Base-by-base conservation (phyloP, 2,888 invertebrate genomes). In the Lampropteryx suffumata region DNA sequence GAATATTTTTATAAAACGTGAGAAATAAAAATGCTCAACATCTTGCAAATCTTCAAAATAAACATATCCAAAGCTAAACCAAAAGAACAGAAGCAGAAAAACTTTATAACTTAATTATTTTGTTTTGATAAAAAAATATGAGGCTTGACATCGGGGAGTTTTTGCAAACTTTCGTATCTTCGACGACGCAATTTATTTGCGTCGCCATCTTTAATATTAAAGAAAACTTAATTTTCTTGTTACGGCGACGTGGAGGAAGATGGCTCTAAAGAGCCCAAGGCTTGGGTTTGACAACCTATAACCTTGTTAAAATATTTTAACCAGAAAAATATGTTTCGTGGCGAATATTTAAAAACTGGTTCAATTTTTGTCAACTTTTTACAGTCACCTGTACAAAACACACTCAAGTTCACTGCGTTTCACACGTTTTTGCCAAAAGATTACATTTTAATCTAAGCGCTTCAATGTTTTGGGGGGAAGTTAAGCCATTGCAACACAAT, bases 201-300 rank as follows among this genome's bases (percentile, higher is more conserved):
- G 37, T 35, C 50, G 48, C 62, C 58, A 50, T 62, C 62, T 71
- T 72, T 69, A 72, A 69, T 77, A 76, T 69, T 69, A 68, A 69
- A 73, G 72, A 69, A 74, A 71, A 69, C 70, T 73, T 69, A 69
- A 74, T 77, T 78, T 76, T 68, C 68, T 62, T 53, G 59, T 67
- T 74, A 65, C 60, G 62, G 66, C 69, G 71, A 61, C 67, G 66
- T 63, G 45, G 59, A 62, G 51, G 66, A 57, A 64, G 69, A 71
- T 26, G n/a, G 32, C 36, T 30, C 9, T 27, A 35, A 27, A 32
- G 27, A 42, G 29, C 41, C 41, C 17, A 11, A 13, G 36, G 14
- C 36, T 35, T 37, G 36, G 42, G 32, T 32, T 49, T 49, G 42
- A 42, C 36, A 42, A 24, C 11, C 24, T 24, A 4, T 41, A 27